Evolutionary conservation across 2,888 invertebrate genomes (phyloP), one percentile per base, ranked within the genome.

Genomic region (Aspidiotus destructor): DNA sequence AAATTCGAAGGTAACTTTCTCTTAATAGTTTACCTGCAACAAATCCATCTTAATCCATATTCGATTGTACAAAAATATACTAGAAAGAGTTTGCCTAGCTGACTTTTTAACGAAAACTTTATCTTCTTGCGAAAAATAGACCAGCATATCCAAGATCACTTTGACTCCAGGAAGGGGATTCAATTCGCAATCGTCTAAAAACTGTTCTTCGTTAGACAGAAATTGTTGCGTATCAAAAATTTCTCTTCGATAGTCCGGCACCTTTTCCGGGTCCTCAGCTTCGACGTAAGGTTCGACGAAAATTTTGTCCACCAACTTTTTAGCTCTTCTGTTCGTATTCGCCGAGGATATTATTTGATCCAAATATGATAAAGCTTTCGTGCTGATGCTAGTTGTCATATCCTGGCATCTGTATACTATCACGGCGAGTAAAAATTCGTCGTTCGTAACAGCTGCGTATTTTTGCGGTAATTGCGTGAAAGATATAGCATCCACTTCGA

Each of bases 211-310:
- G 10, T 28, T 15, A 28, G 28, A 28, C 28, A 67, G n/a, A 41
- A 60, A 67, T 11, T 60, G 60, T 11, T 67, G 67, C 11, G 67
- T 67, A 28, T 67, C 67, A 52, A 67, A 67, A 60, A 67, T 58
- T 8, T 58, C 52, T 11, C 57, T 67, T 10, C 41, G 55, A 40
- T 52, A 67, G 17, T 17, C 28, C n/a, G 28, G 17, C 2, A 60
- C 67, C 3, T 11, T 17, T 11, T 67, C 52, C 9, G 67, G 67
- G 28, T 67, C 52, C 41, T 13, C n/a, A n/a, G 41, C 28, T 16
- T 16, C 44, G 44, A 15, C 58, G 15, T 67, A 67, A 28, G 67
- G 67, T 0, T 44, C 16, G 8, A 60, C 28, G 10, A 67, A 67
- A 40, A 67, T 67, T 15, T 52, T 52, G 48, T 67, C 67, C 16